Evolutionary conservation across 2,888 invertebrate species (phyloP).

Genomic region (Trimorus sp.): DNA sequence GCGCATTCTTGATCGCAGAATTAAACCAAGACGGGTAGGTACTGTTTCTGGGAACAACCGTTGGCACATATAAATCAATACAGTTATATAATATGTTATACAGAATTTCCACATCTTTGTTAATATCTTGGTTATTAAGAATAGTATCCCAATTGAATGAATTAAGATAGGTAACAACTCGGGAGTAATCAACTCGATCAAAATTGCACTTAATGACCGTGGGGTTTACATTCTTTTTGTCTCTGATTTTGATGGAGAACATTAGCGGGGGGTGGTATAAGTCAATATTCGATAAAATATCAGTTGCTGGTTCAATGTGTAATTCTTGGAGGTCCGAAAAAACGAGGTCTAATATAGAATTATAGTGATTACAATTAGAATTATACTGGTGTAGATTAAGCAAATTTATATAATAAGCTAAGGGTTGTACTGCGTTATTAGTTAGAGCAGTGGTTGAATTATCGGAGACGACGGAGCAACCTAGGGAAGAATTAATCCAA

Average conservation of each 20-base stretch:
- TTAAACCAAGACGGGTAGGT: slow-evolving; percentile 5
- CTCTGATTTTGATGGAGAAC: too few species aligned
- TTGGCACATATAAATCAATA: slow-evolving; percentile 7
- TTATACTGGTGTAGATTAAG: slow-evolving; percentile 8
- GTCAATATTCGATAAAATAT: slow-evolving; percentile 2
- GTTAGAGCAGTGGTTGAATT: background rate
- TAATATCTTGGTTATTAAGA: slow-evolving; percentile 2
- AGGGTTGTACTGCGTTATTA: background rate
- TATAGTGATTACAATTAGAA: background rate
- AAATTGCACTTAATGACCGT: background rate
- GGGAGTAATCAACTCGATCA: background rate
- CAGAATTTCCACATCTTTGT: slow-evolving; percentile 5
- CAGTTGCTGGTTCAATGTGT: background rate
- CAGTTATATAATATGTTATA: slow-evolving; percentile 12
- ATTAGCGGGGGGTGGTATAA: background rate
- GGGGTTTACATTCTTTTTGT: too few species aligned
- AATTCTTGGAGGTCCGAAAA: background rate
- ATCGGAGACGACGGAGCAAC: background rate
- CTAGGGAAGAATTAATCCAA: slow-evolving; percentile 2
- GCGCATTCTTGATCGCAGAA: background rate
- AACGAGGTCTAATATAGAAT: slow-evolving; percentile 4
- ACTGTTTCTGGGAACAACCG: background rate
- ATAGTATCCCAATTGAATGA: slow-evolving; percentile 11
- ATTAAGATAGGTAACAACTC: slow-evolving; percentile 6
- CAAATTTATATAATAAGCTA: slow-evolving; percentile 1